Evolutionary conservation across 2,797 vertebrate species (phyloP), one percentile per base, ranked within the genome.

Genomic region (Clarias pachynema): DNA sequence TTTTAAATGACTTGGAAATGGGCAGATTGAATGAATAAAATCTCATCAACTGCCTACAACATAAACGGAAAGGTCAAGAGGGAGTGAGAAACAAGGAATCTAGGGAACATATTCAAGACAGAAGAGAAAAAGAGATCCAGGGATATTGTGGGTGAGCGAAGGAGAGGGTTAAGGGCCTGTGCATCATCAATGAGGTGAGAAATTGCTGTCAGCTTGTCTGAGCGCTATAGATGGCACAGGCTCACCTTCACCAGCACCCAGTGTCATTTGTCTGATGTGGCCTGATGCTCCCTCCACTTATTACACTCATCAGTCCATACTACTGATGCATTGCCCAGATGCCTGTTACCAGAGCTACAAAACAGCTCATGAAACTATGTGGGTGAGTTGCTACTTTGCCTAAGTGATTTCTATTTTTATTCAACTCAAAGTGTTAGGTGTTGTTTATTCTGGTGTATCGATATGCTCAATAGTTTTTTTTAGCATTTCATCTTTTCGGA

Each of bases 111-210:
- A 37, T 68, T 65, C 74, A 57, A 77, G 63, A 68, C 82, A 82
- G 65, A 83, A 49, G 37, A 81, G 73, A 74, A 83, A 86, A 60
- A 77, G 75, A 72, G 40, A 86, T 74, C 49, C n/a, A 62, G 40
- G 53, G 53, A 82, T 44, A 82, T 57, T 81, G 86, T 66, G 82
- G 44, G 53, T 86, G 75, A 74, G 79, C 70, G 84, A 85, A 82
- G 56, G 22, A 81, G 86, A 86, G 20, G 73, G 81, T 84, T 75
- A 86, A 86, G 74, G 85, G 53, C 91, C 89, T 81, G 89, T 92
- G 93, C 93, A 93, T 92, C 93, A 93, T 92, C 92, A 94, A 84
- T 94, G 93, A 83, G 87, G 87, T 90, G 89, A 92, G 84, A 89
- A 91, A 92, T 90, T 89, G 86, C 84, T 94, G 93, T 93, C 91